Conservation (phyloP, 2,113 vertebrate genomes). For the Phalacrocorax pelagicus region DNA sequence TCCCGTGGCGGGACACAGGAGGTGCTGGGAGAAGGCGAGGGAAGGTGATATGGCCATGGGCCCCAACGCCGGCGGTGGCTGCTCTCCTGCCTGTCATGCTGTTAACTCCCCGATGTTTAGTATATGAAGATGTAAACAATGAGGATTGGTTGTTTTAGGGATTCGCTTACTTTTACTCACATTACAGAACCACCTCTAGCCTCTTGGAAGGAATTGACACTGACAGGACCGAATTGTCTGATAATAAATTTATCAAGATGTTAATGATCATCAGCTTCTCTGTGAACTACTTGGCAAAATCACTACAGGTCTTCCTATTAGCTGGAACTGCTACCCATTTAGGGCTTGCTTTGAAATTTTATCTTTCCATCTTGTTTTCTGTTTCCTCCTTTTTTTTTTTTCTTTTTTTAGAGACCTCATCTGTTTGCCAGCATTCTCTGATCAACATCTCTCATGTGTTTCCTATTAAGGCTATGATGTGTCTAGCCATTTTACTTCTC, state of each 20-base stretch:
- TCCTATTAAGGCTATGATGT: constrained; percentile 62
- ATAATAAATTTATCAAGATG: constrained; percentile 62
- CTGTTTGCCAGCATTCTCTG: constrained; percentile 69
- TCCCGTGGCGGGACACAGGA: accelerated
- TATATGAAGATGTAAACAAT: neutral
- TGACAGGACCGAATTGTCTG: constrained; percentile 36
- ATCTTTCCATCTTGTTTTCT: constrained; percentile 76
- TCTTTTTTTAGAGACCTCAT: constrained; percentile 33
- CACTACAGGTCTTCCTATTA: constrained; percentile 62
- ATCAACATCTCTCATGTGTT: constrained; percentile 54
- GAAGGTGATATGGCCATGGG: accelerated
- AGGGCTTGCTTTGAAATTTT: constrained; percentile 75
- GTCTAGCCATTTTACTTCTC: constrained; percentile 68
- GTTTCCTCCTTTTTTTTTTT: constrained; percentile 65
- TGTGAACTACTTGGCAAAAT: constrained; percentile 43
- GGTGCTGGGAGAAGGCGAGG: neutral
- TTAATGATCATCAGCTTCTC: constrained; percentile 62
- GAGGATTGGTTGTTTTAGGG: neutral
- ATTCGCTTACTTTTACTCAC: neutral
- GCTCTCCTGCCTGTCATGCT: accelerated
- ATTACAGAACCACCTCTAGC: neutral
- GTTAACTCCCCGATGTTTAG: neutral
- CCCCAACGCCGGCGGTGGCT: accelerated
- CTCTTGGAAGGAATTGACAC: constrained; percentile 20
- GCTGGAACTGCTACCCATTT: constrained; percentile 63